Percentiles rank a stretch among this genome's conserved stretches.
Conservation (phyloP, 2,797 vertebrate species). For the Malurus leucopterus region DNA sequence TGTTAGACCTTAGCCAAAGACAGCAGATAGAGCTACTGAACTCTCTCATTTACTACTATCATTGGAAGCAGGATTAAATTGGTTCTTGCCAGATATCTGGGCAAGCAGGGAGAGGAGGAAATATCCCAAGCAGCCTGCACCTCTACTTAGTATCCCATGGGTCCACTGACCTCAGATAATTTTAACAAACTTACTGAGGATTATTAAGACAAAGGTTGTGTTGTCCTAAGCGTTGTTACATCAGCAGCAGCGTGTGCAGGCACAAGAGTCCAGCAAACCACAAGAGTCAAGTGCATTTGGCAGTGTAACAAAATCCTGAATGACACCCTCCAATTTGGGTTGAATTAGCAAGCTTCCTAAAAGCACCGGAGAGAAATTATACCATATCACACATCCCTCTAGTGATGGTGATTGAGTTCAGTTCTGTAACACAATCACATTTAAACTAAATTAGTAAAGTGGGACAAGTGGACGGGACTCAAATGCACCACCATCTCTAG, state of each 20-base stretch:
- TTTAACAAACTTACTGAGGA: neutral
- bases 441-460: neutral
- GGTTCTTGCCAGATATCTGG: neutral
- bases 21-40: neutral
- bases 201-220: neutral
- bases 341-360: neutral
- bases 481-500: neutral
- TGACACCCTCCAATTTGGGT: neutral
- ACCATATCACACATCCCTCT: neutral
- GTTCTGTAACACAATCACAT: neutral
- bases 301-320: neutral
- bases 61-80: neutral
- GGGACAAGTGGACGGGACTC: neutral
- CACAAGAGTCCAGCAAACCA: neutral
- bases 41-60: neutral
- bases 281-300: neutral
- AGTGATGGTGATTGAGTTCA: neutral
- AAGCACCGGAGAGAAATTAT: neutral
- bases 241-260: neutral
- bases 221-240: accelerated
- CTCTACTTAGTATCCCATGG: neutral
- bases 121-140: neutral
- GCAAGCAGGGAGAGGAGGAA: neutral
- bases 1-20: neutral
- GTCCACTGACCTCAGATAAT: neutral